Percentiles rank a stretch among this genome's conserved stretches.
Conservation (phyloP, 2,113 vertebrate genomes). For the Mohoua ochrocephala region DNA sequence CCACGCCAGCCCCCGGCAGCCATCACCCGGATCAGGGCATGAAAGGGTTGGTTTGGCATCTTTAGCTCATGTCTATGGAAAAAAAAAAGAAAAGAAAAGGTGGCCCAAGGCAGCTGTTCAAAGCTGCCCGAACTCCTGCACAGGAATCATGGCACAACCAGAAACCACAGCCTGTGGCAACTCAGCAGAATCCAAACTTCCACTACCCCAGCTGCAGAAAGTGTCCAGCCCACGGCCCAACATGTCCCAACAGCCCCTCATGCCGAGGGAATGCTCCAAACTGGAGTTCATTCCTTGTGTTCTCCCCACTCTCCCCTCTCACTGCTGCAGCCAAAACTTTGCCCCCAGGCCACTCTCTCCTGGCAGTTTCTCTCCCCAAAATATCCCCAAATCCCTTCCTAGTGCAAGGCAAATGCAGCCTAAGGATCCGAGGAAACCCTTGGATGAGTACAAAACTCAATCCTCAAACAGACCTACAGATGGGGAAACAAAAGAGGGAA, state of each 20-base stretch:
- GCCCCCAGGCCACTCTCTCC: neutral
- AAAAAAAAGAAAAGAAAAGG: neutral
- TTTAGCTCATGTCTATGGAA: neutral
- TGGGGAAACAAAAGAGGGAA: neutral
- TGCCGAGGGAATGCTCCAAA: fast-evolving
- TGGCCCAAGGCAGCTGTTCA: neutral
- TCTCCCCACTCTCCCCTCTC: neutral
- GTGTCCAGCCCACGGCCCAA: neutral
- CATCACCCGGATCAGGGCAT: neutral
- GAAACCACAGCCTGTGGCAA: neutral
- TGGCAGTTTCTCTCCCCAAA: neutral
- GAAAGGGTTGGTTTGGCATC: neutral
- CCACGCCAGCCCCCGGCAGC: neutral
- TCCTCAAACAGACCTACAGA: neutral
- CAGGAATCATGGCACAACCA: fast-evolving
- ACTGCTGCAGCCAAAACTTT: neutral
- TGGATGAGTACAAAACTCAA: neutral
- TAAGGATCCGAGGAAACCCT: neutral
- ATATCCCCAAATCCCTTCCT: neutral
- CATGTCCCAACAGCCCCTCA: neutral
- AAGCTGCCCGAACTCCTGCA: neutral
- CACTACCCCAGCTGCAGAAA: fast-evolving
- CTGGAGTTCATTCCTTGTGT: neutral
- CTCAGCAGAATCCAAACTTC: neutral
- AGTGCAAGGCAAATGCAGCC: neutral